Evolutionary conservation across 2,797 vertebrate species (phyloP), one percentile per base, ranked within the genome.

Genomic region (Oceanodroma leucorhoa): DNA sequence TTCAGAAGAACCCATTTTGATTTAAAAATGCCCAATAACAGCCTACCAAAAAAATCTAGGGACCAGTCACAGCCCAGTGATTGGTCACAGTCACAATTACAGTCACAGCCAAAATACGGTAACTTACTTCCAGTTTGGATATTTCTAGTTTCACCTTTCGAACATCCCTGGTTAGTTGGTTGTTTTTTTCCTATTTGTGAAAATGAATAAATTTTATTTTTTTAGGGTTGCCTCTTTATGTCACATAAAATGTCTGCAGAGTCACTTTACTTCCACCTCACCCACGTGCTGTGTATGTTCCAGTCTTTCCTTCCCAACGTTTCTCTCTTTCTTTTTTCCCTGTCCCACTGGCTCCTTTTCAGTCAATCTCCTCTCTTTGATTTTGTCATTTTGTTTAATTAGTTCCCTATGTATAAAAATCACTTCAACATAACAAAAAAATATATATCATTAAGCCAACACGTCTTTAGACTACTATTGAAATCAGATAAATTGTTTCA

Each of bases 91-190:
- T 50, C 43, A 64, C 46, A 64, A 36, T 43, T 83, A 51, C 21
- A 53, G 21, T 51, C 30, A 65, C 21, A 61, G 46, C 8, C 24
- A 51, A 93, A 83, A 69, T 30, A 36, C 7, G 45, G 23, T 45
- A 57, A 65, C 19, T 65, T 61, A 50, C 27, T 65, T 89, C 27
- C 27, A 86, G 29, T 73, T 43, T 62, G 32, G 17, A 14, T n/a
- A 76, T 61, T 81, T 71, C 43, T 40, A 58, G 18, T 41, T 77
- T 54, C 8, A 30, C 18, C 21, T 41, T 79, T 76, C 2, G 3
- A 34, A 14, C 21, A 50, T 45, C 7, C 16, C 24, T 45, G 36
- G 1, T 36, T 72, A 22, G 1, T 15, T 36, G 11, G 0, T 23
- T 50, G 23, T 0, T 51, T 77, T 32, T 34, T 20, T 41, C 11